Evolutionary conservation across 2,797 vertebrate species (phyloP).

Genomic region (Chelon labrosus): DNA sequence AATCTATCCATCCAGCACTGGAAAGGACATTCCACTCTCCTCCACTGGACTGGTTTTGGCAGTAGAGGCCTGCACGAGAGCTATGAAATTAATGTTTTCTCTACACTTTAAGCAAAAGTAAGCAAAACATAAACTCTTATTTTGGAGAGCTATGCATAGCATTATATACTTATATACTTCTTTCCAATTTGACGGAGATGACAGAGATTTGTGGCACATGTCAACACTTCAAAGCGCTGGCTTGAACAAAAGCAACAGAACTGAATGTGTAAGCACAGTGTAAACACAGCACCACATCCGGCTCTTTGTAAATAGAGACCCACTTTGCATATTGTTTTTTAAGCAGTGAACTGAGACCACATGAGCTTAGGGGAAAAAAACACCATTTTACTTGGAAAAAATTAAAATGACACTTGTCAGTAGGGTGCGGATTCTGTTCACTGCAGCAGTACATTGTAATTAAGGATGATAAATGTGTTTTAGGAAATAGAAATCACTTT

Average conservation of each 20-base stretch:
- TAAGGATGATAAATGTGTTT: slow-evolving; percentile 16
- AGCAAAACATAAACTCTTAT: not conserved
- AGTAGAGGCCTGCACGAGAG: slow-evolving; percentile 1
- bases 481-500: not conserved
- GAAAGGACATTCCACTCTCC: slow-evolving; percentile 17
- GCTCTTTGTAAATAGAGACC: not conserved
- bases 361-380: not conserved
- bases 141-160: too few species aligned
- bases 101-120: slow-evolving; percentile 7
- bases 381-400: not conserved
- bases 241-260: too few species aligned
- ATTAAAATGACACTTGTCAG: not conserved
- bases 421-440: slow-evolving; percentile 5
- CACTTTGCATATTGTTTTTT: not conserved
- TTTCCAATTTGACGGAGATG: too few species aligned
- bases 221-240: too few species aligned
- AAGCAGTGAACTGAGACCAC: too few species aligned
- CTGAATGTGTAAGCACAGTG: not conserved
- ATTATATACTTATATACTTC: too few species aligned
- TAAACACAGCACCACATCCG: not conserved
- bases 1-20: not conserved
- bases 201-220: not conserved
- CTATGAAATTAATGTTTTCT: not conserved
- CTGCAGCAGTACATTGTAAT: slow-evolving; percentile 12
- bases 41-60: not conserved